Conservation (phyloP, 1,140 invertebrate species). For the Hermatobates lingyangjiaoensis region DNA sequence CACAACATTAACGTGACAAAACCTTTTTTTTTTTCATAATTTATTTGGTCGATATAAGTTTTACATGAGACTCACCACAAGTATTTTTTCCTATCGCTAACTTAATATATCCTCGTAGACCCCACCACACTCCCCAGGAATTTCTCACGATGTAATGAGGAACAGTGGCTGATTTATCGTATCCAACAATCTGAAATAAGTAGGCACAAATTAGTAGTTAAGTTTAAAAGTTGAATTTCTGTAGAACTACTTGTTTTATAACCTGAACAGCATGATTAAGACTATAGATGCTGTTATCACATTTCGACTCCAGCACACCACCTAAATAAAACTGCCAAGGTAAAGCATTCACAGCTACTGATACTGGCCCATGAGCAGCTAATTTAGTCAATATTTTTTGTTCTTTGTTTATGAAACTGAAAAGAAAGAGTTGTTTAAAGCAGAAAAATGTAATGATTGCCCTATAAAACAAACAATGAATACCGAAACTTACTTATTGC, state of each 20-base stretch:
- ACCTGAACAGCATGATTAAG: constrained; percentile 72
- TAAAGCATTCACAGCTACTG: constrained; percentile 61
- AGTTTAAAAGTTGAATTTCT: too few species aligned
- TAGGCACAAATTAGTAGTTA: too few species aligned
- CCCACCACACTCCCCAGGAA: constrained; percentile 64
- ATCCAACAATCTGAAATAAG: constrained; percentile 73
- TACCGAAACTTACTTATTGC: too few species aligned
- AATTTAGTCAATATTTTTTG: constrained; percentile 40
- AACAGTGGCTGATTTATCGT: constrained; percentile 46
- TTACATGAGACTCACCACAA: constrained; percentile 34
- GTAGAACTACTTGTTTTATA: too few species aligned
- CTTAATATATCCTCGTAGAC: constrained; percentile 55
- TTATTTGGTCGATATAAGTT: not conserved
- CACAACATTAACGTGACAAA: not conserved
- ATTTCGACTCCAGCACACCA: constrained; percentile 67
- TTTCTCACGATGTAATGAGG: constrained; percentile 74
- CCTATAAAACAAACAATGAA: too few species aligned
- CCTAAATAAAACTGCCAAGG: constrained; percentile 77
- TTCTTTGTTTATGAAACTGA: constrained; percentile 44
- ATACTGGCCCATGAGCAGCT: constrained; percentile 50
- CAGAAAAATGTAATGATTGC: too few species aligned
- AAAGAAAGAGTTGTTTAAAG: too few species aligned
- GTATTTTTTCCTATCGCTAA: constrained; percentile 57
- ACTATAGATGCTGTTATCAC: constrained; percentile 36
- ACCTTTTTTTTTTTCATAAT: not conserved